Evolutionary conservation across 2,797 vertebrate species (phyloP), one percentile per base, ranked within the genome.

Genomic region (Rachycentron canadum): DNA sequence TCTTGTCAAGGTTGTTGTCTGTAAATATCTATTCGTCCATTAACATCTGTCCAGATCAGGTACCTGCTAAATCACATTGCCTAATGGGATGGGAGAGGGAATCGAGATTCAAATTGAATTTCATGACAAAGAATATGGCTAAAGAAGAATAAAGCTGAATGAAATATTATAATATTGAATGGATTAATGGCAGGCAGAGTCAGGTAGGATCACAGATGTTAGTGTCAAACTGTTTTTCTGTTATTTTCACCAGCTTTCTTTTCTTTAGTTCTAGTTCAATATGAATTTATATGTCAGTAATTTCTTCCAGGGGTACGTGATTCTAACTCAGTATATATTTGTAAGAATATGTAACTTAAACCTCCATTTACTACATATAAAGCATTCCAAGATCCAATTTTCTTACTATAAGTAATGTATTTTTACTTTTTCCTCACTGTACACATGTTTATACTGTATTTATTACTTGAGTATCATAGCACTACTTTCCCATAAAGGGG

Each of bases 361-460:
- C 58, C 62, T 74, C 62, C 38, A 79, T 84, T 66, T 76, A 79
- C 69, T 69, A 55, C 52, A 74, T 47, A 70, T 64, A 47, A 89
- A 68, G 43, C 70, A 83, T 90, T 87, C 79, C 67, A 79, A 71
- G 40, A 67, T 72, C 12, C 9, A 45, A 60, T 66, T 81, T 85
- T 88, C 77, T 47, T 72, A 73, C 74, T 61, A 82, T 60, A 74
- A 30, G 50, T 80, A 70, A 78, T 79, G 41, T 78, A 57, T 80
- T 88, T 89, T 85, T 77, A 67, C 40, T 71, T 79, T 76, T 75
- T 73, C 75, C 81, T 62, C 79, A 88, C 69, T 73, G 43, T 79
- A 78, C 80, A 90, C 86, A 69, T 76, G 59, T 88, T 86, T 87
- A 80, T 83, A 88, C 58, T 66, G 34, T 86, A 89, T 92, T 84